Base-by-base conservation (phyloP, 2,888 invertebrate species). In the Gibbula magus region DNA sequence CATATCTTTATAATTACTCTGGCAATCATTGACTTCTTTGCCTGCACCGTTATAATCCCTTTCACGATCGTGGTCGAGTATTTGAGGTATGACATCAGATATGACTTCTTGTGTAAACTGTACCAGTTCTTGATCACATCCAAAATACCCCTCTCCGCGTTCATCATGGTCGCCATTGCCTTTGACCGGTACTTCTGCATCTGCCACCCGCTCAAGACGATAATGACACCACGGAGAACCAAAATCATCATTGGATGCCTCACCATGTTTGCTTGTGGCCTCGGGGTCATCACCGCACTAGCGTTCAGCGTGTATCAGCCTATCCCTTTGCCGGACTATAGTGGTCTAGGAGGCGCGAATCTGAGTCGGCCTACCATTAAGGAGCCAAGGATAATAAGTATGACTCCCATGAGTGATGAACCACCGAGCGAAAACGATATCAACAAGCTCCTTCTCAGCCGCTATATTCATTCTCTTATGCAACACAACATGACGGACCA, bases 171-270 rank as follows among this genome's bases (percentile, higher is more conserved):
- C 4, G 89, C 89, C 18, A 91, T 91, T 13, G 91, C 91, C 18
- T 88, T 91, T 29, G 91, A 91, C 81, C 84, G 91, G 20, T 91
- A 91, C 76, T 87, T 91, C 77, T 91, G 91, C 75, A 91, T 91
- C 56, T 91, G 91, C 75, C 88, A 89, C 29, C 91, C 91, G 10
- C 87, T 89, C 77, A 81, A 80, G 5, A 81, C 83, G 25, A 78
- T 84, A 5, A 86, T 88, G 82, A 90, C 83, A 39, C 84, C 82
- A 74, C 81, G 54, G 22, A 79, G 84, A 80, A 87, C 85, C 10
- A 87, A 83, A 82, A 84, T 87, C 25, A 84, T 89, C 75, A 86
- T 89, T 7, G 81, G 80, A 0, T 78, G 79, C 25, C 77, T 90
- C 45, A 85, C 85, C 0, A 32, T 86, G 16, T 79, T 86, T 16